These are phyloP conservation scores for Pyralis farinalis DNA, from an alignment of 2,888 invertebrate species.

Conservation along the genomic window DNA sequence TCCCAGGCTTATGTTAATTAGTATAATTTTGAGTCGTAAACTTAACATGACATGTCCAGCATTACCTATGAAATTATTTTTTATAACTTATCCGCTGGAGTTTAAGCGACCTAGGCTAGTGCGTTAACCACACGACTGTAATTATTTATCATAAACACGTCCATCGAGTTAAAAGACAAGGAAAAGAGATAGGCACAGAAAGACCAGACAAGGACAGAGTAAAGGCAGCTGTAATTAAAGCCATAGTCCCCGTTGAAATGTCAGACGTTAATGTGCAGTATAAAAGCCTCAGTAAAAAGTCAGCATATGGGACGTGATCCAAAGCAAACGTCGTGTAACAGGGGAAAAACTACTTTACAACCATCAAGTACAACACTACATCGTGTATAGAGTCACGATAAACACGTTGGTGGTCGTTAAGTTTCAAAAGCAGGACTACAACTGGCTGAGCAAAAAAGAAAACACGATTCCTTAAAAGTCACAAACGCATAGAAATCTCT, in stretches of 20 bases:
- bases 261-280: slow-evolving; percentile 48
- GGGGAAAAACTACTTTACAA: slow-evolving; percentile 14
- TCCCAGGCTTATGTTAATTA: not conserved
- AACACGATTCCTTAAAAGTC: slow-evolving; percentile 5
- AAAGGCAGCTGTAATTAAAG: slow-evolving; percentile 44
- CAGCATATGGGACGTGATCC: slow-evolving; percentile 26
- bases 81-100: slow-evolving; percentile 1
- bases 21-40: slow-evolving; percentile 3
- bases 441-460: slow-evolving; percentile 4
- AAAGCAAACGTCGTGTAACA: slow-evolving; percentile 16
- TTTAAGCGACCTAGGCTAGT: slow-evolving; percentile 24
- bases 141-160: slow-evolving; percentile 32
- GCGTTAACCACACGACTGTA: slow-evolving; percentile 26
- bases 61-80: slow-evolving; percentile 19
- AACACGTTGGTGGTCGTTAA: slow-evolving; percentile 9
- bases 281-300: slow-evolving; percentile 45
- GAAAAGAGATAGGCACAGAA: slow-evolving; percentile 27
- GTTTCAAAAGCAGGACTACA: slow-evolving; percentile 3
- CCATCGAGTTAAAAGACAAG: slow-evolving; percentile 27
- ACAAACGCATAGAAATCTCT: slow-evolving; percentile 1
- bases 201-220: slow-evolving; percentile 30
- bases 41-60: slow-evolving; percentile 22
- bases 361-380: slow-evolving; percentile 5
- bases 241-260: slow-evolving; percentile 59
- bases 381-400: slow-evolving; percentile 7